A percentile compares a stretch with the other conserved stretches of the same genome.
phyloP scores from a whole-genome alignment of 1,140 invertebrate genomes.

The Drosophila aff. region DNA sequence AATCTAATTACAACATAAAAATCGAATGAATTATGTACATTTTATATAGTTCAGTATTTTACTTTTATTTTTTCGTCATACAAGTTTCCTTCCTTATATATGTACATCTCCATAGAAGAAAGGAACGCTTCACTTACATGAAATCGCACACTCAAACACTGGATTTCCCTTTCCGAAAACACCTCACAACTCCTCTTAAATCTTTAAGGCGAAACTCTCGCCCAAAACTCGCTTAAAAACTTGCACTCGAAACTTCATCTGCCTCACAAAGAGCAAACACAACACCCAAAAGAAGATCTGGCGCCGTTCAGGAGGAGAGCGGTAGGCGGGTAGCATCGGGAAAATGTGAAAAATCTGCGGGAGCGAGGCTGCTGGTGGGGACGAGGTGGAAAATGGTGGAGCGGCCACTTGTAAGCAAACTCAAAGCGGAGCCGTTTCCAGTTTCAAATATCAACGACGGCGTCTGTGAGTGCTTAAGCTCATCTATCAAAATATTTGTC shows the following conservation, averaged over 20 bases:
- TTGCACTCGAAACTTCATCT: slow-evolving; percentile 51
- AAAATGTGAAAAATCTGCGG: slow-evolving; percentile 25
- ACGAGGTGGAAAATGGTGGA: slow-evolving; percentile 24
- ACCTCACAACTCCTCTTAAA: slow-evolving; percentile 33
- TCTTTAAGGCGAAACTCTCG: slow-evolving; percentile 39
- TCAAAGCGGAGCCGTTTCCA: slow-evolving; percentile 49
- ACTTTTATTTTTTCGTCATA: not conserved
- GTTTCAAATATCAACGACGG: slow-evolving; percentile 62
- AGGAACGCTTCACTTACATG: not conserved
- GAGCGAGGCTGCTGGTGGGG: not conserved
- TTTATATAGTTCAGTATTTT: too few species aligned
- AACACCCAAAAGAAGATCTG: slow-evolving; percentile 44
- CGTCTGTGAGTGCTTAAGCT: slow-evolving; percentile 58
- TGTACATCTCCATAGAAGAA: not conserved
- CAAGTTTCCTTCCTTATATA: not conserved
- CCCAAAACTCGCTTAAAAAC: slow-evolving; percentile 45
- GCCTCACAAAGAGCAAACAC: slow-evolving; percentile 50
- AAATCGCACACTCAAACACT: slow-evolving; percentile 23
- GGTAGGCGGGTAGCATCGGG: not conserved
- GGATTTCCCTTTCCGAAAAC: slow-evolving; percentile 19
- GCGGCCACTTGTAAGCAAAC: slow-evolving; percentile 51
- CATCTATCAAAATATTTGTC: slow-evolving; percentile 67
- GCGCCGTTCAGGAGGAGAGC: slow-evolving; percentile 1
- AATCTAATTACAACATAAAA: too few species aligned
- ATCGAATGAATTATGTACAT: not conserved